phyloP scores from a whole-genome alignment of 2,797 vertebrate species.

The Cynopterus sphinx region DNA sequence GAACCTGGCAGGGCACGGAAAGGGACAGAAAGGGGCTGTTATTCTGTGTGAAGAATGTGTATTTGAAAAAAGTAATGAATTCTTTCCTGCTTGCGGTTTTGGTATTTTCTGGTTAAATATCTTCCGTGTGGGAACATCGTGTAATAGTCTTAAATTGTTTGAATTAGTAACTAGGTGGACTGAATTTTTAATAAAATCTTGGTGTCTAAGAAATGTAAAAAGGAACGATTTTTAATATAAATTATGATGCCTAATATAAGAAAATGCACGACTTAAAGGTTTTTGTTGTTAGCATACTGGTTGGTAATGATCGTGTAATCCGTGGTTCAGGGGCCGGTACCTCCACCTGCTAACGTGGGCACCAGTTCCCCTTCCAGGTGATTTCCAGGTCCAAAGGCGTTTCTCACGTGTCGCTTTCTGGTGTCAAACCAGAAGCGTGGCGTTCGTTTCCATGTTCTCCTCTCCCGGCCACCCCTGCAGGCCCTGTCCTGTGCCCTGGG shows the following conservation, averaged over 20 bases:
- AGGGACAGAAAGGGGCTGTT: neutral
- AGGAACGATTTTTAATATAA: neutral
- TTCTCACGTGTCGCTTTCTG: neutral
- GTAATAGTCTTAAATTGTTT: neutral
- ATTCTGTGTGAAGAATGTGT: neutral
- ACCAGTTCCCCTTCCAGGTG: neutral
- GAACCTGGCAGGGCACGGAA: neutral
- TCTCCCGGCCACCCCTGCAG: neutral
- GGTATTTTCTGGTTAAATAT: slow-evolving; percentile 30
- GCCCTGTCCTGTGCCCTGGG: neutral
- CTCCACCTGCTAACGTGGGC: too few relatives aligned
- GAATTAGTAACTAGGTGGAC: neutral
- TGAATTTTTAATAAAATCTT: neutral
- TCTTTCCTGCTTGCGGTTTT: neutral
- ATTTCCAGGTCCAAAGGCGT: neutral
- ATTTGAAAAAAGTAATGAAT: neutral
- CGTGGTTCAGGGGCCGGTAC: too few relatives aligned
- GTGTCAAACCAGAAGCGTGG: neutral
- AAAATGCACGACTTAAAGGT: neutral
- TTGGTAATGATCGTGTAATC: too few relatives aligned
- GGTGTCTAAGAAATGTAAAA: neutral
- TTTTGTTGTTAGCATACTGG: neutral
- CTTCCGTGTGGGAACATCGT: neutral
- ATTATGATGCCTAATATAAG: neutral
- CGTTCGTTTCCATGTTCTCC: neutral